phyloP scores from a whole-genome alignment of 2,113 vertebrate species.

The Podiceps cristatus region DNA sequence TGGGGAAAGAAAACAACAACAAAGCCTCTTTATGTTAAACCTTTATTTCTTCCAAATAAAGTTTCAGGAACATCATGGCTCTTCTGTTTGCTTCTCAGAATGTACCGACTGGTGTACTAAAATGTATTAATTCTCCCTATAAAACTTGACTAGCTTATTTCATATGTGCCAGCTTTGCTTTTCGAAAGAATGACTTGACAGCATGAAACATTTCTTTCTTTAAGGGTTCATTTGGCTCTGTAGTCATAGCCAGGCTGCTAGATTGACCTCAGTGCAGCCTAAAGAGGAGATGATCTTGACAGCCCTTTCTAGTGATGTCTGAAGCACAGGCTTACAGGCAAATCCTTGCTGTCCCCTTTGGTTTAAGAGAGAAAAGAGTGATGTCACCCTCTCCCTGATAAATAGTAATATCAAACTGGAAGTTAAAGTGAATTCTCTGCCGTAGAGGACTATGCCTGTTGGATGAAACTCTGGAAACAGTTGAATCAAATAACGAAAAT shows the following conservation, averaged over 20 bases:
- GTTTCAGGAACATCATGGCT: neutral
- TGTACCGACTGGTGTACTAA: neutral
- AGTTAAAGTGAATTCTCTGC: neutral
- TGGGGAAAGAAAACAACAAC: neutral
- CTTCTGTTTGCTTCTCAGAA: conserved; percentile 6
- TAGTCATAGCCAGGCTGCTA: neutral
- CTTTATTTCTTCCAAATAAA: neutral
- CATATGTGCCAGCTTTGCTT: neutral
- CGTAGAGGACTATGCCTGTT: neutral
- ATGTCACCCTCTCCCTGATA: neutral
- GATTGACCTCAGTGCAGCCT: neutral
- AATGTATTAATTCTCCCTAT: neutral
- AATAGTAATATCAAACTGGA: neutral
- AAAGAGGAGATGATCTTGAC: neutral
- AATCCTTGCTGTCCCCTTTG: neutral
- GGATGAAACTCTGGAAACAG: neutral
- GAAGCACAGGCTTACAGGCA: neutral
- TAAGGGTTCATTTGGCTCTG: neutral
- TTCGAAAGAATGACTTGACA: neutral
- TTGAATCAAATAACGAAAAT: neutral
- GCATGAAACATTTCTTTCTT: conserved; percentile 5
- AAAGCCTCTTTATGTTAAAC: neutral
- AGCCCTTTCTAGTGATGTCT: neutral
- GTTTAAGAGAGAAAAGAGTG: neutral
- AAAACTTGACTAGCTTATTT: neutral